Base-by-base conservation (phyloP, 2,113 vertebrate species). In the Microtus pennsylvanicus region DNA sequence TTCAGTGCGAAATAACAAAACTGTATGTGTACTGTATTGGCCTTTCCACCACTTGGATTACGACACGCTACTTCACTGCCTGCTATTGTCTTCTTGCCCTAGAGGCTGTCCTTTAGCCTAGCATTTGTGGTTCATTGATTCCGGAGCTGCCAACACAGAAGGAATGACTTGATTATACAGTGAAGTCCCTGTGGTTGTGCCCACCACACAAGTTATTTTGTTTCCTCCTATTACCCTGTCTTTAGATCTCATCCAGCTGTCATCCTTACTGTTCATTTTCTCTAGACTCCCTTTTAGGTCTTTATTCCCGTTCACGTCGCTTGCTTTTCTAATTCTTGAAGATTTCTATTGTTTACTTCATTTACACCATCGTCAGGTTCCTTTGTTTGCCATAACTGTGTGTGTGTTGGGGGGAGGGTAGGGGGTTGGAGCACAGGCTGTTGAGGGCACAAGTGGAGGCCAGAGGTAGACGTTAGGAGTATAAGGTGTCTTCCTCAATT, bases 61-160 rank as follows among this genome's bases (percentile, higher is more conserved):
- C n/a, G 89, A 96, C 94, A 83, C 80, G 96, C 33, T 98, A 93
- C 95, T 95, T 24, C 21, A 94, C 95, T 96, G 97, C 96, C 89
- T 96, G 70, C 70, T 67, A 95, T 45, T 87, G n/a, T 26, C 94
- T 70, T 42, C 81, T 95, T 45, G 92, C 70, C 76, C 89, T 92
- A 35, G 67, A 86, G 72, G 92, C 95, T 83, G 81, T 91, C 91
- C 87, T 94, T 0, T 0, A 96, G 95, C 90, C 91, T 97, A 96
- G 98, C 97, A 58, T 97, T 97, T 98, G 96, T 98, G 89, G 72
- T 95, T 94, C 81, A 88, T 88, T 96, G 93, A 96, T 81, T 96
- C 96, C 93, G 86, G 97, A 97, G 98, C 98, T 98, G 97, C 96
- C 94, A 86, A 96, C 96, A 97, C 92, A 16, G 28, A 28, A 96